A percentile compares a stretch with the other conserved stretches of the same genome.
Conservation (phyloP, 2,888 invertebrate genomes). For the Epirrhoe tristata region DNA sequence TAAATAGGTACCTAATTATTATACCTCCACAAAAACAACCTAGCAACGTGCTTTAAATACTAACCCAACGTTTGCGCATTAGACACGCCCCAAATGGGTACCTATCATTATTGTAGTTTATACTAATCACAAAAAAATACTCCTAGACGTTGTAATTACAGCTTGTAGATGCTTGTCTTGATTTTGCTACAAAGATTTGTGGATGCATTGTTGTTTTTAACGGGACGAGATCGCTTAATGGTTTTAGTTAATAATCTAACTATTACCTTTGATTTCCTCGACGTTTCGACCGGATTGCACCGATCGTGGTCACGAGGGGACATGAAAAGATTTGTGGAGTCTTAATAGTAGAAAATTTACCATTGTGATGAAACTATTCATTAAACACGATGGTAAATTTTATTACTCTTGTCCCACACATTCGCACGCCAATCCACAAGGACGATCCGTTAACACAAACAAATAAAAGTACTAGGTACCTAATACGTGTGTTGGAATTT, state of each 20-base stretch:
- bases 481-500: not conserved
- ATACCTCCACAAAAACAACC: not conserved
- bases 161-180: not conserved
- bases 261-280: too few species aligned
- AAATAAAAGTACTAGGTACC: not conserved
- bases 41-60: conserved; percentile 1
- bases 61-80: not conserved
- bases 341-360: not conserved
- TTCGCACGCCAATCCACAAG: not conserved
- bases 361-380: not conserved
- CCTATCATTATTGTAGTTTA: conserved; percentile 2
- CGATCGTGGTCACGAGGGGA: too few species aligned
- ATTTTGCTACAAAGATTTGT: not conserved
- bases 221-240: too few species aligned
- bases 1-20: not conserved
- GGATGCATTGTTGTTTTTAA: too few species aligned
- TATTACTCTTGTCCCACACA: not conserved
- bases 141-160: conserved; percentile 9
- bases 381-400: not conserved
- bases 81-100: conserved; percentile 9
- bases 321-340: not conserved
- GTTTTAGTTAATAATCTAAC: too few species aligned
- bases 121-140: conserved; percentile 19
- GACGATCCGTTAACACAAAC: not conserved
- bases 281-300: too few species aligned